These are phyloP conservation scores for Pseudonaja textilis DNA, from an alignment of 2,113 vertebrate genomes.

Conservation along the genomic window DNA sequence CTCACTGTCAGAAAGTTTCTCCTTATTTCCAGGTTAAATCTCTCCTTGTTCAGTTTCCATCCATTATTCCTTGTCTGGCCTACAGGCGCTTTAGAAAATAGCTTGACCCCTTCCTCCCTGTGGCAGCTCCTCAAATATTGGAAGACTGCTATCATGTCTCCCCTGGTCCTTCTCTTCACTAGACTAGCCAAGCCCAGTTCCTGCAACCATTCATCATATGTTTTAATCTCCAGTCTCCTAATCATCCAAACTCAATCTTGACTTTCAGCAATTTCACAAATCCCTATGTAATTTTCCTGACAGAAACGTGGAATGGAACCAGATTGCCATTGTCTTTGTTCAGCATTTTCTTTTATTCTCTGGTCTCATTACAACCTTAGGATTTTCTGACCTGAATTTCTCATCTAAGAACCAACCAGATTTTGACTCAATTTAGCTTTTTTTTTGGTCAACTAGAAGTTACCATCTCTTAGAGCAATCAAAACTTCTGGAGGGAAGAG, in stretches of 20 bases:
- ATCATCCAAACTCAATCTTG: not conserved
- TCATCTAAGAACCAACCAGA: not conserved
- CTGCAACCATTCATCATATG: too few species aligned
- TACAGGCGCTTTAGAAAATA: too few species aligned
- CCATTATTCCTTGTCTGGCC: too few species aligned
- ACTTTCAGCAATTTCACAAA: not conserved
- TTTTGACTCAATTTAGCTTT: not conserved
- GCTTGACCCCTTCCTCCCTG: too few species aligned
- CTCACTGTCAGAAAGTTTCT: too few species aligned
- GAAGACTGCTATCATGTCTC: too few species aligned
- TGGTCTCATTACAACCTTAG: not conserved
- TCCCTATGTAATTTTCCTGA: not conserved
- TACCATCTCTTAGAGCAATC: not conserved
- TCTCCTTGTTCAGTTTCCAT: too few species aligned
- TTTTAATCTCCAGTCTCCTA: too few species aligned
- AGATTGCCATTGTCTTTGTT: not conserved
- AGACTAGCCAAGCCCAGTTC: too few species aligned
- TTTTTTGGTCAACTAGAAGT: not conserved
- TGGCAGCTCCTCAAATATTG: too few species aligned
- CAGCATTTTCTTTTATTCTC: not conserved
- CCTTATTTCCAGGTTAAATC: too few species aligned
- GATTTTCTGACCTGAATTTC: not conserved
- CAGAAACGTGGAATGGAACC: not conserved
- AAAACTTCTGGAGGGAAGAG: not conserved
- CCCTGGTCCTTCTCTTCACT: too few species aligned